Base-by-base conservation (phyloP, 2,888 invertebrate genomes). In the Napeogenes inachia region DNA sequence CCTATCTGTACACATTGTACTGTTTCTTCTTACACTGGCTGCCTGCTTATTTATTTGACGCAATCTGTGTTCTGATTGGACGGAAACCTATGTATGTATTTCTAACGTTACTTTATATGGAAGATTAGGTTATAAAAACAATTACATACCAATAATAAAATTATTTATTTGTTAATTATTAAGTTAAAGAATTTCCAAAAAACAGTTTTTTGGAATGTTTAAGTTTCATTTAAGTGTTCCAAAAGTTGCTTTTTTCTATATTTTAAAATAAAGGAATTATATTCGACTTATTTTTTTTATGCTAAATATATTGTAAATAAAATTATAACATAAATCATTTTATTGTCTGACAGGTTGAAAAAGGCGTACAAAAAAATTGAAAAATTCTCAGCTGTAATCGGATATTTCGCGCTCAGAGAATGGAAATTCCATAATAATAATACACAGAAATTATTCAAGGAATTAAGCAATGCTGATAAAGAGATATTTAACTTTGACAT, bases 361-460 rank as follows among this genome's bases (percentile, higher is more conserved):
- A 93, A 93, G 75, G 92, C 94, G 0, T 96, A 96, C 81, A 91
- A 90, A 68, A 95, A 94, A 79, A 93, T 97, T 64, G 93, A 94
- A 71, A 93, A 93, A 77, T 94, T 96, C 73, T 91, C 94, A 64
- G 92, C 92, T 21, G 94, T 94, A 0, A 87, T 96, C 56, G 91
- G 93, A 0, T 96, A 95, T 78, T 97, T 97, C 81, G 93, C 94
- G 3, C 91, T 92, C 0, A 88, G 93, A 54, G 91, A 94, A 60
- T 97, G 96, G 96, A 90, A 88, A 45, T 95, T 95, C 71, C 78
- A 88, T n/a, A 93, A 93, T 65, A 80, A 84, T 0, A 94, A 94
- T 70, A 85, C 92, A 0, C 86, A 92, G 47, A 80, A 79, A 0
- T 77, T 95, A 0, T 86, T 87, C 75, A 83, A 82, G 4, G 92